Conservation (phyloP, 2,797 vertebrate species). For the Rhinoraja longicauda region DNA sequence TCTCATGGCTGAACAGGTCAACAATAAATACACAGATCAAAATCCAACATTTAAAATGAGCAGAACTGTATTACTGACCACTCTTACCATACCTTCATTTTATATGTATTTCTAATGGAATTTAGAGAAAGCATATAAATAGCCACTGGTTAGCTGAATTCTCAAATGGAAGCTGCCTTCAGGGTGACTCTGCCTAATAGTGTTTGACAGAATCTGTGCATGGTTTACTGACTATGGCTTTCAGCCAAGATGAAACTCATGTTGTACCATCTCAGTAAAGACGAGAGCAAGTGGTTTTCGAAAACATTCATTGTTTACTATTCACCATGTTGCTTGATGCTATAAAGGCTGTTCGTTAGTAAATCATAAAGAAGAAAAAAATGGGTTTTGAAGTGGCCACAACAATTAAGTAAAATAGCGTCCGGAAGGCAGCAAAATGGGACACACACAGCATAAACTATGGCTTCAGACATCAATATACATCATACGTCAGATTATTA, state of each 20-base stretch:
- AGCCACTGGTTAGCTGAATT: slow-evolving; percentile 15
- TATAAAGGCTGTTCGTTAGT: no score
- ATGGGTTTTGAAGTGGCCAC: background rate
- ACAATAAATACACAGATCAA: background rate
- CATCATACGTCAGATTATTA: background rate
- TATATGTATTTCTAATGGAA: background rate
- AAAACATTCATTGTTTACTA: background rate
- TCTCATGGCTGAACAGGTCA: background rate
- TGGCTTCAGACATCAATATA: background rate
- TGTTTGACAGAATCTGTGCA: slow-evolving; percentile 30
- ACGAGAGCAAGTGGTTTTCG: background rate
- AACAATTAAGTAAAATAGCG: background rate
- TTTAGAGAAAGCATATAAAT: slow-evolving; percentile 1
- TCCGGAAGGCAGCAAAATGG: background rate
- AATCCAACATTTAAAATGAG: background rate
- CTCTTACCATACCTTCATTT: background rate
- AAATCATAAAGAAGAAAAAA: background rate
- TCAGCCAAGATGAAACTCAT: slow-evolving; percentile 13
- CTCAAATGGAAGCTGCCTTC: slow-evolving; percentile 5
- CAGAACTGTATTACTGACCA: background rate
- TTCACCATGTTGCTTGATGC: background rate
- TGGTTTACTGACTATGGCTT: slow-evolving; percentile 6
- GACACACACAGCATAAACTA: background rate
- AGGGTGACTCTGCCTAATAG: background rate
- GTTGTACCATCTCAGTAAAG: background rate